These are phyloP conservation scores for Polypterus bichir DNA, from an alignment of 2,113 vertebrate species.

Conservation along the genomic window DNA sequence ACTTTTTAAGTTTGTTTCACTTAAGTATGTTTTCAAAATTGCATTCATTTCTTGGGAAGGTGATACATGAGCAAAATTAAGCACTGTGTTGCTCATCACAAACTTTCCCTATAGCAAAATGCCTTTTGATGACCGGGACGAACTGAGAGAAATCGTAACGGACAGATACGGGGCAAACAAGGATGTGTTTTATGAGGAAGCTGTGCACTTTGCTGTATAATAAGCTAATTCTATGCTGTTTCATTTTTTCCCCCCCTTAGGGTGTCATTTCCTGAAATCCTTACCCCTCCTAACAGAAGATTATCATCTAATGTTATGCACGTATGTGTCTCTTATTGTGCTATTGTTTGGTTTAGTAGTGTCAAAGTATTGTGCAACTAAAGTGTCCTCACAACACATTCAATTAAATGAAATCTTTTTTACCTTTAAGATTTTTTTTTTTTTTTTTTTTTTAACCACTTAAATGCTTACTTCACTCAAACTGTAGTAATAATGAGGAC, in stretches of 20 bases:
- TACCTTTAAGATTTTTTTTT: too few relatives aligned
- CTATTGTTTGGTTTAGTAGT: too few relatives aligned
- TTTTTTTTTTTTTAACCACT: too few relatives aligned
- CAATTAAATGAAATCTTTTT: too few relatives aligned
- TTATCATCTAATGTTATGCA: slow-evolving; percentile 18
- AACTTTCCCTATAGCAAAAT: slow-evolving; percentile 73
- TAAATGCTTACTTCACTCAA: too few relatives aligned
- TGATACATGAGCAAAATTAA: slow-evolving; percentile 72
- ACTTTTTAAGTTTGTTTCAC: too few relatives aligned
- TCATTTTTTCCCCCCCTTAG: not conserved
- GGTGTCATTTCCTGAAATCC: not conserved
- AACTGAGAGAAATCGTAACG: slow-evolving; percentile 92
- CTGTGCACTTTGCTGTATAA: too few relatives aligned
- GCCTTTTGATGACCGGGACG: slow-evolving; percentile 92
- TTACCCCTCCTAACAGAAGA: slow-evolving; percentile 16
- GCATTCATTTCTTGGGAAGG: slow-evolving; percentile 52
- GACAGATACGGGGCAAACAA: slow-evolving; percentile 98
- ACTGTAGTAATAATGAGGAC: too few relatives aligned
- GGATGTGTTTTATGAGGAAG: not conserved
- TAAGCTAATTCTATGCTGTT: not conserved
- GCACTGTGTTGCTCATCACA: slow-evolving; percentile 63
- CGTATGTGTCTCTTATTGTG: slow-evolving; percentile 23
- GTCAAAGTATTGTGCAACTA: too few relatives aligned
- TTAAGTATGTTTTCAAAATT: too few relatives aligned
- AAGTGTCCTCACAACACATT: too few relatives aligned